These are phyloP conservation scores for Chiloscyllium punctatum DNA, from an alignment of 2,797 vertebrate genomes.

Conservation along the genomic window DNA sequence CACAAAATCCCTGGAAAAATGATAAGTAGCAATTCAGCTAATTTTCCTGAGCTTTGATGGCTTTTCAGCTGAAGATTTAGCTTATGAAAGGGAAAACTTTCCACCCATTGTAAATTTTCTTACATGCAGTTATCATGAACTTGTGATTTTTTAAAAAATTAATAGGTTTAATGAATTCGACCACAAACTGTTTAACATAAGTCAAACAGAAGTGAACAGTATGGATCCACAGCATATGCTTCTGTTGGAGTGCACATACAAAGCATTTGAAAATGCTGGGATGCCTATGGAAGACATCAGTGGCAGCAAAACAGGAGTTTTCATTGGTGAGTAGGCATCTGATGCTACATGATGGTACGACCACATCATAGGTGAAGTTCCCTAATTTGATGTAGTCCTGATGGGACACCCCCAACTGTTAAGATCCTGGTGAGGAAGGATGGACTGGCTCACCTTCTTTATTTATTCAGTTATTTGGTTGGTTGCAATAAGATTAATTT, in stretches of 20 bases:
- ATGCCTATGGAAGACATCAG: slow-evolving; percentile 26
- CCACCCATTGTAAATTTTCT: neutral
- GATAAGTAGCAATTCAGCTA: no score
- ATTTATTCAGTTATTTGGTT: no score
- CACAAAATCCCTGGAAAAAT: neutral
- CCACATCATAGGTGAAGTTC: neutral
- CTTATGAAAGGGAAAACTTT: neutral
- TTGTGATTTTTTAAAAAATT: neutral
- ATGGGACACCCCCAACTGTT: no score
- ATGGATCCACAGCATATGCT: slow-evolving; percentile 32
- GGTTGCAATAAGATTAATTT: no score
- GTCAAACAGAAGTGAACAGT: neutral
- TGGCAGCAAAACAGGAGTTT: slow-evolving; percentile 31
- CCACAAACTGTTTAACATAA: slow-evolving; percentile 19
- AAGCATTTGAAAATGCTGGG: slow-evolving; percentile 23
- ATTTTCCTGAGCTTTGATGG: neutral
- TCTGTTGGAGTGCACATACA: slow-evolving; percentile 31
- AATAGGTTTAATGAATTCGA: slow-evolving; percentile 29
- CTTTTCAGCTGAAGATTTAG: neutral
- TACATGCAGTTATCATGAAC: no score
- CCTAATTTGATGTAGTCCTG: no score
- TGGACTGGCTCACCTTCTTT: no score
- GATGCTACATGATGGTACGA: no score
- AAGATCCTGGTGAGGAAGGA: no score
- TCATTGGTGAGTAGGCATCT: slow-evolving; percentile 23